Evolutionary conservation across 35 echinoderm and acorn worm genomes (phyloP).

Genomic region (Heliocidaris tuberculata): DNA sequence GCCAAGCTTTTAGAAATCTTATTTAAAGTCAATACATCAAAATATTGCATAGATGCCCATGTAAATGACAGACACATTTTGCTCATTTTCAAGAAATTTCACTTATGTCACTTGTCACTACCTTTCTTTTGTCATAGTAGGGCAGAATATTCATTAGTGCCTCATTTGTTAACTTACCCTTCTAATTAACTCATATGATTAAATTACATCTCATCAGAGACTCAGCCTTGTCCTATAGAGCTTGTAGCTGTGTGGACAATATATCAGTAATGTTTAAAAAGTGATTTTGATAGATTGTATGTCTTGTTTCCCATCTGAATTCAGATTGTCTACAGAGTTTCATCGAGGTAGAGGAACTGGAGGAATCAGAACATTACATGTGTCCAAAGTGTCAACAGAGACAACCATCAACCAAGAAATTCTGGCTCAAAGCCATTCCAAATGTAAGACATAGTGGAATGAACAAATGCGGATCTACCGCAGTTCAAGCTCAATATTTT

Average conservation of each 20-base stretch:
- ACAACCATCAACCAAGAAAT: constrained; percentile 76
- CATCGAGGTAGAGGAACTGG: constrained; percentile 67
- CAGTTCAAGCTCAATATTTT: neutral
- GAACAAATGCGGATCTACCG: neutral
- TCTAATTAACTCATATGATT: too few relatives aligned
- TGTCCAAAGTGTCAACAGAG: constrained; percentile 71
- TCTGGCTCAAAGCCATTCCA: constrained; percentile 68
- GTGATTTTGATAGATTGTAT: neutral
- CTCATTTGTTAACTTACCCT: too few relatives aligned
- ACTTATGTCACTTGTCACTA: too few relatives aligned
- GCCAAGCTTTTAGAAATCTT: too few relatives aligned
- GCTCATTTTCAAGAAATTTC: too few relatives aligned
- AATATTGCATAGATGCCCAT: too few relatives aligned
- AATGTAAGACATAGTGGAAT: constrained; percentile 48
- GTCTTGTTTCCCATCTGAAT: neutral
- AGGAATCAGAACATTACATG: constrained; percentile 80
- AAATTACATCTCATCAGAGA: too few relatives aligned
- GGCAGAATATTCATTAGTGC: too few relatives aligned
- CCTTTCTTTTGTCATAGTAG: too few relatives aligned
- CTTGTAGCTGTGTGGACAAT: neutral
- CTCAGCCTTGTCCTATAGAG: too few relatives aligned
- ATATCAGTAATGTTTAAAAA: neutral
- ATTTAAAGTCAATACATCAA: too few relatives aligned
- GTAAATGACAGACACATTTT: too few relatives aligned
- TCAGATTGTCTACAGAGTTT: constrained; percentile 70